Evolutionary conservation across 2,888 invertebrate species (phyloP).

Genomic region (Cylloceria caligata): DNA sequence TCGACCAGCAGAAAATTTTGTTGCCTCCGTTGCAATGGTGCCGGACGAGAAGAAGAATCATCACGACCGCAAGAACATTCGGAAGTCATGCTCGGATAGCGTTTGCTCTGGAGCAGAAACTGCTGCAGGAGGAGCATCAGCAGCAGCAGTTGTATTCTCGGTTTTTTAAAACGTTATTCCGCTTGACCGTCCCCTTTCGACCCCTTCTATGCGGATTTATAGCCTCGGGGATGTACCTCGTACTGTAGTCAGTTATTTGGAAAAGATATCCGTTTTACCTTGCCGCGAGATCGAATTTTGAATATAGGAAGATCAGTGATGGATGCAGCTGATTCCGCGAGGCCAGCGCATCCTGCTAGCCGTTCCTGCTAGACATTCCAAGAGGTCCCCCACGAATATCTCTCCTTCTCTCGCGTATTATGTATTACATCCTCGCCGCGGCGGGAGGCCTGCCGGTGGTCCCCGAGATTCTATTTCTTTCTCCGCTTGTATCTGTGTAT

Average conservation of each 20-base stretch:
- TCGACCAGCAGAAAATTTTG: constrained; percentile 59
- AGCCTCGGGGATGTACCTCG: constrained; percentile 14
- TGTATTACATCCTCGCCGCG: constrained; percentile 69
- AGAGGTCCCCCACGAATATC: constrained; percentile 65
- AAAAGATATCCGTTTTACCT: neutral
- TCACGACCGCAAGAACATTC: constrained; percentile 68
- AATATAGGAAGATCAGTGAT: constrained; percentile 32
- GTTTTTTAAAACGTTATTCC: constrained; percentile 31
- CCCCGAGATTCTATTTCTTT: constrained; percentile 61
- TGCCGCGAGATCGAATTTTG: neutral
- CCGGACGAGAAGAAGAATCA: constrained; percentile 55
- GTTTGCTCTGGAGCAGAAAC: constrained; percentile 38
- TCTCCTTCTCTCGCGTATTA: constrained; percentile 56
- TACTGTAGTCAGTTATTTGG: neutral
- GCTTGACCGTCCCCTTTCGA: neutral
- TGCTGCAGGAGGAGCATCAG: no score
- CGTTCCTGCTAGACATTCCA: constrained; percentile 64
- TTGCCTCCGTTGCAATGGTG: constrained; percentile 16
- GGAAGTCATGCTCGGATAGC: constrained; percentile 68
- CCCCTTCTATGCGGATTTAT: constrained; percentile 40
- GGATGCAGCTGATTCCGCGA: constrained; percentile 46
- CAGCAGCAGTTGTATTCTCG: constrained; percentile 46
- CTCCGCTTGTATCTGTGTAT: constrained; percentile 48
- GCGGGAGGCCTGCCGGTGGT: constrained; percentile 64
- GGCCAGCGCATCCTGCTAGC: constrained; percentile 28